Conservation (phyloP, 1,140 invertebrate species). For the Drosophila ananassae region DNA sequence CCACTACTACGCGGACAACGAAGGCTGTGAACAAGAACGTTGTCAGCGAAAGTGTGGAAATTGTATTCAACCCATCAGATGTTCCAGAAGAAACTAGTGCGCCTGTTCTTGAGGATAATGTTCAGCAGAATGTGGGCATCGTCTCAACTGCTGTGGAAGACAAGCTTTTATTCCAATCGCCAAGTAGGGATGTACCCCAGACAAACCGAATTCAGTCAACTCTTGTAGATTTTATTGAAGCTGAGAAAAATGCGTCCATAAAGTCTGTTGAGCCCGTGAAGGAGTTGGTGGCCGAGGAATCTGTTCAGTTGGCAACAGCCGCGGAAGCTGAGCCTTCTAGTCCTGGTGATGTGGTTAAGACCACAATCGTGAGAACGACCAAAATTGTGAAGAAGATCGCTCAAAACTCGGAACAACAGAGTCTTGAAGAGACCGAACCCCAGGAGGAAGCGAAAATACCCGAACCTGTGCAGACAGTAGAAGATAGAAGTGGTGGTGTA, state of each 20-base stretch:
- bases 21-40: constrained; percentile 50
- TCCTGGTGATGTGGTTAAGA: constrained; percentile 71
- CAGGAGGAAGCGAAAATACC: constrained; percentile 9
- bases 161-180: constrained; percentile 6
- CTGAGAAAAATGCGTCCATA: constrained; percentile 35
- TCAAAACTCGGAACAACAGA: constrained; percentile 64
- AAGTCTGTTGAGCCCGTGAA: constrained; percentile 7
- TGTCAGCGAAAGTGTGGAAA: constrained; percentile 26
- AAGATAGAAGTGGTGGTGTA: constrained; percentile 59
- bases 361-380: constrained; percentile 77
- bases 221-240: constrained; percentile 54
- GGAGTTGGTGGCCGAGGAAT: constrained; percentile 8
- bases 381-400: constrained; percentile 76
- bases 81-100: constrained; percentile 8
- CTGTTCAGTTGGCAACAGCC: neutral
- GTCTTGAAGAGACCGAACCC: neutral
- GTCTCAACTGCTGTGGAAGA: constrained; percentile 2
- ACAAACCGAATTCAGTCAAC: constrained; percentile 28
- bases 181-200: neutral
- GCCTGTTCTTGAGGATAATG: neutral
- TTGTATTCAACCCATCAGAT: constrained; percentile 4
- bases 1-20: constrained; percentile 63
- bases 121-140: neutral
- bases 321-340: constrained; percentile 6
- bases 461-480: constrained; percentile 10